Conservation (phyloP, 2,888 invertebrate species). For the Hirudinaria manillensis region DNA sequence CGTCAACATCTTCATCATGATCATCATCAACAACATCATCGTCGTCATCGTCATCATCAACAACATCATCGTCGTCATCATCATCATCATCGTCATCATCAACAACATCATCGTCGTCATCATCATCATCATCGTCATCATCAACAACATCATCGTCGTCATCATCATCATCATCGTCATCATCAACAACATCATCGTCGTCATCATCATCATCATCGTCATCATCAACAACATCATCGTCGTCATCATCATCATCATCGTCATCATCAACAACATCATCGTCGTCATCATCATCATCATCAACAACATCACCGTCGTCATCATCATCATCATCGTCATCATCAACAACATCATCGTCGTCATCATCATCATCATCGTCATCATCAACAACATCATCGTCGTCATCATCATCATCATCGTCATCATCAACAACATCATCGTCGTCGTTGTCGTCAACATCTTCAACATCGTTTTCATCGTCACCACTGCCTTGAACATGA, state of each 20-base stretch:
- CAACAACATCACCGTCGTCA: constrained; percentile 23
- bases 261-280: constrained; percentile 23
- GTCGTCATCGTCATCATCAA: too few relatives aligned
- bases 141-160: constrained; percentile 23
- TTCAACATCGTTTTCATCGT: too few relatives aligned
- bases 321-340: constrained; percentile 27
- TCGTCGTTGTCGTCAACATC: too few relatives aligned
- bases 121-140: constrained; percentile 19
- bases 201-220: constrained; percentile 28
- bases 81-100: constrained; percentile 21
- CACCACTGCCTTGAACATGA: too few relatives aligned
- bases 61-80: not conserved
- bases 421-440: constrained; percentile 25
- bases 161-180: constrained; percentile 27
- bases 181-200: constrained; percentile 23
- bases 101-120: constrained; percentile 16
- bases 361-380: constrained; percentile 28
- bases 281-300: constrained; percentile 19
- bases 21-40: too few relatives aligned
- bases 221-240: constrained; percentile 27
- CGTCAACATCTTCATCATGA: too few relatives aligned
- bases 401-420: constrained; percentile 25
- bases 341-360: constrained; percentile 23
- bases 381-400: constrained; percentile 27
- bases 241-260: constrained; percentile 25